Conservation (phyloP, 2,113 vertebrate species). For the Ailurus styani region DNA sequence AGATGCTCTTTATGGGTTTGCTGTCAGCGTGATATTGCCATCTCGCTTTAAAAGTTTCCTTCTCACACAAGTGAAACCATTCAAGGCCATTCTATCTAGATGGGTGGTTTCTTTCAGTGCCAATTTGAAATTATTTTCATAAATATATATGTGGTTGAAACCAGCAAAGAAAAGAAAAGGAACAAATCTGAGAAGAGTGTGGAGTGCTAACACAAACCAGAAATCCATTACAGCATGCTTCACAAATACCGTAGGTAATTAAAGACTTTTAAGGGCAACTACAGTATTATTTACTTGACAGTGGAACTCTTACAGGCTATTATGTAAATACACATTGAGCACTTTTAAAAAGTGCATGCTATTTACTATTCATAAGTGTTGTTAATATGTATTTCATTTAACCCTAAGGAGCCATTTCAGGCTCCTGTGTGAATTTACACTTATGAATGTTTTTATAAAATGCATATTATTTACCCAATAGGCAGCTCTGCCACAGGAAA, state of each 20-base stretch:
- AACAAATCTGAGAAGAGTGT: conserved; percentile 23
- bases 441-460: conserved; percentile 71
- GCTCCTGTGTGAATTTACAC: conserved; percentile 73
- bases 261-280: conserved; percentile 55
- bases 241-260: conserved; percentile 61
- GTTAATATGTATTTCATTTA: conserved; percentile 73
- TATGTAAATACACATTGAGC: conserved; percentile 60
- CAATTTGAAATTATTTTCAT: conserved; percentile 71
- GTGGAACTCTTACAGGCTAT: conserved; percentile 62
- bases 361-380: conserved; percentile 67
- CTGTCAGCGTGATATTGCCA: background rate
- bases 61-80: conserved; percentile 33
- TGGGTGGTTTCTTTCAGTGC: conserved; percentile 62
- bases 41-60: conserved; percentile 49
- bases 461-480: conserved; percentile 63
- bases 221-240: conserved; percentile 66
- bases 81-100: conserved; percentile 55
- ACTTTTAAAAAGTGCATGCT: conserved; percentile 58
- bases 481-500: conserved; percentile 58
- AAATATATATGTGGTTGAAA: conserved; percentile 56
- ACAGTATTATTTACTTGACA: conserved; percentile 67
- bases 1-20: background rate
- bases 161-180: conserved; percentile 57
- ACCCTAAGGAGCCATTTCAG: conserved; percentile 71
- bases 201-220: conserved; percentile 55